phyloP scores from a whole-genome alignment of 2,888 invertebrate genomes.

The Luperina testacea region DNA sequence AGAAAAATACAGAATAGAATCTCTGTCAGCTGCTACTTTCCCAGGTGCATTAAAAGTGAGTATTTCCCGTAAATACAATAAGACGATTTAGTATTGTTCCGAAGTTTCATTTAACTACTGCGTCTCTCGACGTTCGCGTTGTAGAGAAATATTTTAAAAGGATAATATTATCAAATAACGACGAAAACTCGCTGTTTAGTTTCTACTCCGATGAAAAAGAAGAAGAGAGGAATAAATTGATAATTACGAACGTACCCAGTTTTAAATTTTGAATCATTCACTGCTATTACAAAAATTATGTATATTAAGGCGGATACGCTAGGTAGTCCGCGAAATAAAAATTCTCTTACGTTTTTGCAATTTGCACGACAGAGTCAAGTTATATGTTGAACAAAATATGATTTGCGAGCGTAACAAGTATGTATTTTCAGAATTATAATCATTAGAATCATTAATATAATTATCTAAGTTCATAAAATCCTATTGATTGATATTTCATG shows the following conservation, averaged over 20 bases:
- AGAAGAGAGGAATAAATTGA: not conserved
- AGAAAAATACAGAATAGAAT: conserved; percentile 91
- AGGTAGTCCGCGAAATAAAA: no score
- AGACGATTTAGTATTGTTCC: conserved; percentile 41
- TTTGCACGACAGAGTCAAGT: no score
- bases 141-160: not conserved
- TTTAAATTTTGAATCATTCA: not conserved
- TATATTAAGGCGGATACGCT: no score
- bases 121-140: conserved; percentile 7
- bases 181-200: not conserved
- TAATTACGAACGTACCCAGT: not conserved
- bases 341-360: no score
- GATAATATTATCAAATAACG: not conserved
- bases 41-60: conserved; percentile 90
- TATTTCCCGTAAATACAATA: conserved; percentile 58
- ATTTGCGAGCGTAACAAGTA: no score
- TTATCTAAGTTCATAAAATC: not conserved
- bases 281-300: not conserved
- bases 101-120: conserved; percentile 28
- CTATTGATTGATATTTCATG: no score
- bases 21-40: conserved; percentile 89
- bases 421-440: not conserved
- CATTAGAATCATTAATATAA: not conserved
- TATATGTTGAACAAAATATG: no score
- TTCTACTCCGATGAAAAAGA: not conserved